Conservation (phyloP, 2,797 vertebrate species). For the Trichosurus vulpecula region DNA sequence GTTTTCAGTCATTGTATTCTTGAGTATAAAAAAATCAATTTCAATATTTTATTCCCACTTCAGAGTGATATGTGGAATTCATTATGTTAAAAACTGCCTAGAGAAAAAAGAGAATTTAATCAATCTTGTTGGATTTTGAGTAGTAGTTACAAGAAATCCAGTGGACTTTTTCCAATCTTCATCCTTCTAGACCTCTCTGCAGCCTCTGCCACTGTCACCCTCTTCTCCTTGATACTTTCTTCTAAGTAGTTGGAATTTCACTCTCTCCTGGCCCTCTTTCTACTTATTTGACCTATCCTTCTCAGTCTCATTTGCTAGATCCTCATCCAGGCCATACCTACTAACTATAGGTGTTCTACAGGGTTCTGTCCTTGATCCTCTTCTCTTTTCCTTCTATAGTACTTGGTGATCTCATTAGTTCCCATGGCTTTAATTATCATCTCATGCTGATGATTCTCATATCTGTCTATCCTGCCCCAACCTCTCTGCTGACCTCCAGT, state of each 20-base stretch:
- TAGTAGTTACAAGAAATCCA: background rate
- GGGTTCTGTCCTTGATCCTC: background rate
- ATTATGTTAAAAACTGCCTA: slow-evolving; percentile 6
- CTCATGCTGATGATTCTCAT: no score
- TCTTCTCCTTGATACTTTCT: no score
- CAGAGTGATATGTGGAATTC: background rate
- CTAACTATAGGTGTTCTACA: no score
- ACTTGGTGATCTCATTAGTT: background rate
- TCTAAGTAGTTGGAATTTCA: no score
- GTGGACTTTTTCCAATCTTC: background rate
- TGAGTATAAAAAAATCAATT: background rate
- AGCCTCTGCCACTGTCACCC: no score
- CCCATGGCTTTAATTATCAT: no score
- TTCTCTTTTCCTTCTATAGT: background rate
- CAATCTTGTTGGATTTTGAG: background rate
- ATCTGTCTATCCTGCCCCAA: no score
- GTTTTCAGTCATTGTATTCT: background rate
- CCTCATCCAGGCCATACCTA: no score
- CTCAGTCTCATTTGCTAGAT: no score
- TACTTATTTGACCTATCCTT: no score
- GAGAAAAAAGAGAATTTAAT: background rate
- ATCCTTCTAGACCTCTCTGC: background rate
- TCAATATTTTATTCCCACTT: background rate
- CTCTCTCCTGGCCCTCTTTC: no score
- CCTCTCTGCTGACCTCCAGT: background rate